Evolutionary conservation across 1,140 invertebrate species (phyloP).

Genomic region (Bradysia coprophila): DNA sequence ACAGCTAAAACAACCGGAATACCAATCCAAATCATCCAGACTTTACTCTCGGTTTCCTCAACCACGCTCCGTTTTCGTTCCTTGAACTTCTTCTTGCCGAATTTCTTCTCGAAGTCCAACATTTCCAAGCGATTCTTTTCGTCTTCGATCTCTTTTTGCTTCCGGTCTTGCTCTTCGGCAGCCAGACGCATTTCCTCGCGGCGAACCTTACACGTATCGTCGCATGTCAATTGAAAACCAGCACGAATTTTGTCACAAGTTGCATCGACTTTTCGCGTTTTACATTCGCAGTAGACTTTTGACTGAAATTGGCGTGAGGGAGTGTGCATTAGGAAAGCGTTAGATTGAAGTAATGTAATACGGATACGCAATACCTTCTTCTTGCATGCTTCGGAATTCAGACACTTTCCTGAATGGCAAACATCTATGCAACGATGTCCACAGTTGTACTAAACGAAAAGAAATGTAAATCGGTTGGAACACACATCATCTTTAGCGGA

Average conservation of each 20-base stretch:
- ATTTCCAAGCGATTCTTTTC: slow-evolving; percentile 44
- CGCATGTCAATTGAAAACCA: slow-evolving; percentile 32
- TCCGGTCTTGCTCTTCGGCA: slow-evolving; percentile 29
- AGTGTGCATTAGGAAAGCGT: too few species aligned
- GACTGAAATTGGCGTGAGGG: too few species aligned
- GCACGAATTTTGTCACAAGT: slow-evolving; percentile 41
- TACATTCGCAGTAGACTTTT: slow-evolving; percentile 56
- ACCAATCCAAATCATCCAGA: not conserved
- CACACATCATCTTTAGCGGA: too few species aligned
- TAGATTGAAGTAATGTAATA: too few species aligned
- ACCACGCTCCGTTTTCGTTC: slow-evolving; percentile 17
- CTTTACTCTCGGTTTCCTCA: slow-evolving; percentile 3
- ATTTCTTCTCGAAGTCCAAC: slow-evolving; percentile 52
- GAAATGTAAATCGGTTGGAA: slow-evolving; percentile 12
- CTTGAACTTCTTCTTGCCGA: slow-evolving; percentile 34
- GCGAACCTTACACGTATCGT: slow-evolving; percentile 36
- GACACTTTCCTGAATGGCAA: slow-evolving; percentile 63
- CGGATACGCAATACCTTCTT: slow-evolving; percentile 60
- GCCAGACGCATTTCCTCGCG: slow-evolving; percentile 14
- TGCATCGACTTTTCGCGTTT: slow-evolving; percentile 45
- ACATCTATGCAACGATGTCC: slow-evolving; percentile 54
- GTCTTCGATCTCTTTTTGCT: slow-evolving; percentile 35
- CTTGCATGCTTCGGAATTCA: slow-evolving; percentile 42
- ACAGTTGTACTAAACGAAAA: slow-evolving; percentile 42
- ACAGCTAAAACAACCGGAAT: not conserved